Conservation (phyloP, 1,140 invertebrate species). For the Phymorhynchus buccinoides region DNA sequence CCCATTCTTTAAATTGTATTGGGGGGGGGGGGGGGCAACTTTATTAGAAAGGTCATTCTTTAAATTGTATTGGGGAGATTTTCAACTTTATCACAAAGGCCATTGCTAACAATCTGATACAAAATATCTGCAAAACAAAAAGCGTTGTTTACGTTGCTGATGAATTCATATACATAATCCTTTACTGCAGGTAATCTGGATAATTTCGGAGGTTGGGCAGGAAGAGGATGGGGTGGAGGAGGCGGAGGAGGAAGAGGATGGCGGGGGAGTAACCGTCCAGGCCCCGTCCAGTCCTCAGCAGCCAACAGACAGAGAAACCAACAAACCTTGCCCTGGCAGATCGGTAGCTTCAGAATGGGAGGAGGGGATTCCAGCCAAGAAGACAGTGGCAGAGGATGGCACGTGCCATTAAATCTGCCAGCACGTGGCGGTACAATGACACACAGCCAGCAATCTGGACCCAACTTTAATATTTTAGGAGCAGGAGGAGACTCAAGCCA, state of each 20-base stretch:
- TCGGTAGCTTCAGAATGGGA: not conserved
- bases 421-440: not conserved
- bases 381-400: constrained; percentile 3
- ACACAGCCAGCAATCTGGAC: no score
- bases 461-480: no score
- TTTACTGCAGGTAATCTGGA: not conserved
- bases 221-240: not conserved
- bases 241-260: no score
- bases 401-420: not conserved
- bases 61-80: not conserved
- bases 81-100: not conserved
- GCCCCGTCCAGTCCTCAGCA: no score
- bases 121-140: not conserved
- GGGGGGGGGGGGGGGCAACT: no score
- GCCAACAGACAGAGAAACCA: not conserved
- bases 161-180: no score
- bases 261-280: not conserved
- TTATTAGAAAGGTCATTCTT: no score
- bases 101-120: not conserved
- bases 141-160: not conserved
- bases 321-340: not conserved
- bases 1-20: no score
- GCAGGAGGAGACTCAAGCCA: constrained; percentile 1
- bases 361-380: not conserved
- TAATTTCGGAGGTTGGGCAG: not conserved